Evolutionary conservation across 2,797 vertebrate genomes (phyloP).

Genomic region (Tadarida brasiliensis): DNA sequence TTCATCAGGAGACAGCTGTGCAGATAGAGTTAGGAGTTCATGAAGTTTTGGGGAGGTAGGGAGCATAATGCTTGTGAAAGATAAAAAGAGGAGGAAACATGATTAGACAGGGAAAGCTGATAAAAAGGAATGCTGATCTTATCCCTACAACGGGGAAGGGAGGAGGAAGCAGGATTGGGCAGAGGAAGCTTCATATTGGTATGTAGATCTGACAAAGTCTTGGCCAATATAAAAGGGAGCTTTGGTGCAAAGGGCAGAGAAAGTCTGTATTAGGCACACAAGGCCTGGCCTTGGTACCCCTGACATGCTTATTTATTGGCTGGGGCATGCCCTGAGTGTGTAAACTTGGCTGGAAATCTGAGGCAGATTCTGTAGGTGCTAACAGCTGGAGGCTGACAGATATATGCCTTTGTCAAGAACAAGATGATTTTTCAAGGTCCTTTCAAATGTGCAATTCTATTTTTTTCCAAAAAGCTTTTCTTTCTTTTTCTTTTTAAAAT

Average conservation of each 20-base stretch:
- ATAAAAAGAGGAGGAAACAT: neutral
- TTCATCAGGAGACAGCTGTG: neutral
- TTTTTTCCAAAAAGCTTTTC: slow-evolving; percentile 35
- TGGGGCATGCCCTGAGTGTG: neutral
- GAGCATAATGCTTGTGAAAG: neutral
- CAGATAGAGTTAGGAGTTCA: neutral
- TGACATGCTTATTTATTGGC: neutral
- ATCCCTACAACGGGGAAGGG: neutral
- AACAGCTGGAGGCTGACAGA: neutral
- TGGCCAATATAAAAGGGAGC: neutral
- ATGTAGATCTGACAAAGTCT: neutral
- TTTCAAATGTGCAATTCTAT: slow-evolving; percentile 49
- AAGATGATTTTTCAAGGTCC: slow-evolving; percentile 49
- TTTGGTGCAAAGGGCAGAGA: neutral
- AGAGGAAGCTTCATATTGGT: neutral
- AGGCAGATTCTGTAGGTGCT: neutral
- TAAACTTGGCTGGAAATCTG: neutral
- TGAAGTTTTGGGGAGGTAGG: neutral
- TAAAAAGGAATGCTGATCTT: neutral
- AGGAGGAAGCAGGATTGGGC: neutral
- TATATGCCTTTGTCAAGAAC: slow-evolving; percentile 22
- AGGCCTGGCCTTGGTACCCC: neutral
- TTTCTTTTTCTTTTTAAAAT: neutral
- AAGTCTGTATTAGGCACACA: neutral
- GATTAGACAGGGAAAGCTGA: neutral